Evolutionary conservation across 2,888 invertebrate genomes (phyloP).

Genomic region (Busseola fusca): DNA sequence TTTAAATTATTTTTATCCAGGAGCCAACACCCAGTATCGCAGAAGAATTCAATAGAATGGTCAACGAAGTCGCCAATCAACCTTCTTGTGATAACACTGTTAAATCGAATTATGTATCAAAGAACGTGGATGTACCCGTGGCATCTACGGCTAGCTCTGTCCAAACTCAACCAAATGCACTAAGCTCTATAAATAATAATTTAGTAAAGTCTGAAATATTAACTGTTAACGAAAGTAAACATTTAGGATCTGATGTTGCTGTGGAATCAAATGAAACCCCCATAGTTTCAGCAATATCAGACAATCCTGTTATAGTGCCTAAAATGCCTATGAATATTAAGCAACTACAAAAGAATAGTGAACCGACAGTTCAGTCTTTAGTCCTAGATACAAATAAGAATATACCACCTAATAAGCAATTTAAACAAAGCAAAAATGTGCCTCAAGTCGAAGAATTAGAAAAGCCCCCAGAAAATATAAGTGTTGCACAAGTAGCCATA

Average conservation of each 20-base stretch:
- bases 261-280: constrained; percentile 87
- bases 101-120: constrained; percentile 75
- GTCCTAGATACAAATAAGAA: constrained; percentile 81
- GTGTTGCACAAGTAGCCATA: constrained; percentile 47
- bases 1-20: constrained; percentile 59
- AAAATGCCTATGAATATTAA: constrained; percentile 85
- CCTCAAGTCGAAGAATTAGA: constrained; percentile 76
- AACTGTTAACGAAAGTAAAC: constrained; percentile 83
- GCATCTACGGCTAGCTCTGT: constrained; percentile 72
- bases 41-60: constrained; percentile 86
- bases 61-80: constrained; percentile 83
- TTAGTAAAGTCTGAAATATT: constrained; percentile 84
- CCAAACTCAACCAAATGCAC: constrained; percentile 81
- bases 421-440: constrained; percentile 77
- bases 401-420: constrained; percentile 76
- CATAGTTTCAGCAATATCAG: constrained; percentile 92
- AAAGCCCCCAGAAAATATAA: constrained; percentile 65
- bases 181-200: constrained; percentile 84
- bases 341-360: constrained; percentile 81
- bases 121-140: constrained; percentile 74
- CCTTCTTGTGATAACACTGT: constrained; percentile 76
- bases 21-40: constrained; percentile 80
- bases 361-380: constrained; percentile 75
- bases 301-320: constrained; percentile 91
- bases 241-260: constrained; percentile 79